Conservation (phyloP, 1,140 invertebrate genomes). For the Bombus waltoni region DNA sequence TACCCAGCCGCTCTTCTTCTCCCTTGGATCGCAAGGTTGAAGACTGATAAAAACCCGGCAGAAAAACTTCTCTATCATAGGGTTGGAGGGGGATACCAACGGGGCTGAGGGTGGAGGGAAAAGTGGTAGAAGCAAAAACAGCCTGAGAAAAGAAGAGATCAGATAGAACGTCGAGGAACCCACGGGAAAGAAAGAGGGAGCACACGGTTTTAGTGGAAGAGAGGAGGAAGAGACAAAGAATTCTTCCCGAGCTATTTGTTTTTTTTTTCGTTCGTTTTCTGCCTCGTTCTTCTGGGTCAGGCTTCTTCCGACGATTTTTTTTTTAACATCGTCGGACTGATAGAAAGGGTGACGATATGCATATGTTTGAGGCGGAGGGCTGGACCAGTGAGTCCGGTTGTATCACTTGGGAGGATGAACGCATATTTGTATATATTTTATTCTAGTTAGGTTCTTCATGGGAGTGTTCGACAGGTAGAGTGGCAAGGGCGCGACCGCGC, state of each 20-base stretch:
- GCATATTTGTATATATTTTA: not conserved
- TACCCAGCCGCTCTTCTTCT: conserved; percentile 37
- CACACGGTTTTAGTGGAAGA: conserved; percentile 6
- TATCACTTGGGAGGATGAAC: not conserved
- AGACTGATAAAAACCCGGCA: conserved; percentile 55
- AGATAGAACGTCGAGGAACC: conserved; percentile 30
- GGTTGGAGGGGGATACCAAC: not conserved
- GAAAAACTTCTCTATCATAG: conserved; percentile 51
- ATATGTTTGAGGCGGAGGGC: conserved; percentile 37
- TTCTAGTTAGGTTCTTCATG: not conserved
- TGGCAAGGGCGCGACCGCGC: conserved; percentile 56
- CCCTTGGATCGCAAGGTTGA: conserved; percentile 48
- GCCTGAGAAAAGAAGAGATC: conserved; percentile 55
- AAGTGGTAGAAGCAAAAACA: conserved; percentile 35
- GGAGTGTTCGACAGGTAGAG: conserved; percentile 29
- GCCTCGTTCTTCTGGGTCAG: conserved; percentile 38
- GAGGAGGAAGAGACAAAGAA: conserved; percentile 39
- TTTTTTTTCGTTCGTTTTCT: conserved; percentile 39
- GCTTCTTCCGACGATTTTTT: conserved; percentile 39
- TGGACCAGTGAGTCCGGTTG: conserved; percentile 28
- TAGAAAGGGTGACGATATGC: conserved; percentile 63
- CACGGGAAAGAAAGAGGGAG: conserved; percentile 29
- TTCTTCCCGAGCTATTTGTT: conserved; percentile 51
- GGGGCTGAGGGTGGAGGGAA: not conserved
- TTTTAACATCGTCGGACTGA: not conserved